Percentiles rank a stretch among this genome's conserved stretches.
These are phyloP conservation scores for Argyresthia goedartella DNA, from an alignment of 2,888 invertebrate species.

Conservation along the genomic window DNA sequence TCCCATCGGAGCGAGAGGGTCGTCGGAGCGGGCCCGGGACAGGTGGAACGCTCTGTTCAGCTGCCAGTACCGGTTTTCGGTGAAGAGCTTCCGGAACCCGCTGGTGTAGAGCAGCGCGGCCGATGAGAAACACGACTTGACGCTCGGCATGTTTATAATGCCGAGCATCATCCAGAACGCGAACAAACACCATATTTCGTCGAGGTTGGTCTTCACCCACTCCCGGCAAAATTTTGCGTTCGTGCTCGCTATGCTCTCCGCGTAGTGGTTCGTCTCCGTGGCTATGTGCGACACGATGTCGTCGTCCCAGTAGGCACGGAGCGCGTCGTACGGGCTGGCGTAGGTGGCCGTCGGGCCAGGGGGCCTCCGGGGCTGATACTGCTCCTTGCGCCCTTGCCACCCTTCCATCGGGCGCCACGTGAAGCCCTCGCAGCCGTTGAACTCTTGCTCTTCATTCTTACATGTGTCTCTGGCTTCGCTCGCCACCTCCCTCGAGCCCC, in stretches of 20 bases:
- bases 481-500: too few relatives aligned
- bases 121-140: background rate
- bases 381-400: too few relatives aligned
- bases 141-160: background rate
- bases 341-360: too few relatives aligned
- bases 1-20: slow-evolving; percentile 5
- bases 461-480: too few relatives aligned
- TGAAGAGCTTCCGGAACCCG: background rate
- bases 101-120: background rate
- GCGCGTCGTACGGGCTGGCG: too few relatives aligned
- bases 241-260: slow-evolving; percentile 4
- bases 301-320: too few relatives aligned
- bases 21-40: slow-evolving; percentile 13
- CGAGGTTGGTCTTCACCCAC: background rate
- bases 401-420: too few relatives aligned
- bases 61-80: background rate
- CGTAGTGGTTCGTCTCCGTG: background rate
- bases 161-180: slow-evolving; percentile 6
- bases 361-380: too few relatives aligned
- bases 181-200: slow-evolving; percentile 10
- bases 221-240: slow-evolving; percentile 11
- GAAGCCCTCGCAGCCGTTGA: too few relatives aligned
- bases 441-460: too few relatives aligned
- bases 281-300: slow-evolving; percentile 9
- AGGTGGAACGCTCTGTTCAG: slow-evolving; percentile 7